Percentiles rank a stretch among this genome's conserved stretches.
Evolutionary conservation across 2,797 vertebrate species (phyloP).

Genomic region (Acrossocheilus fasciatus): DNA sequence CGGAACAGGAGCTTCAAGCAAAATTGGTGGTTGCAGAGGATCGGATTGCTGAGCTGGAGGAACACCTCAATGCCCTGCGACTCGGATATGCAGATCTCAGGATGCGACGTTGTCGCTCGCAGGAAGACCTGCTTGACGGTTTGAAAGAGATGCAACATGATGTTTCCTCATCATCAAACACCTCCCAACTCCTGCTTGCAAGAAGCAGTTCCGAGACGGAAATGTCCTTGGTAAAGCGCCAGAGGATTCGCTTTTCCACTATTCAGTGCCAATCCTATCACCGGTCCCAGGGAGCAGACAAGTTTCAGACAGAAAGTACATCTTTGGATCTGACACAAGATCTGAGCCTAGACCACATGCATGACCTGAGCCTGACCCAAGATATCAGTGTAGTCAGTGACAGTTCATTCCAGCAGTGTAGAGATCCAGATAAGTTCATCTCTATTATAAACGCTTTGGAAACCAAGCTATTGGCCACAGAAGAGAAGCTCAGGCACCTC

Average conservation of each 20-base stretch:
- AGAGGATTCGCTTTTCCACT: slow-evolving; percentile 91
- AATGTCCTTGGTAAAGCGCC: slow-evolving; percentile 82
- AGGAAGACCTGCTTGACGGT: slow-evolving; percentile 66
- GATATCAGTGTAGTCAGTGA: slow-evolving; percentile 78
- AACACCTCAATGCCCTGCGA: slow-evolving; percentile 77
- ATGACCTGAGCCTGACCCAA: slow-evolving; percentile 80
- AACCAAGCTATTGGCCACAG: slow-evolving; percentile 89
- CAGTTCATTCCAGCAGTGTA: slow-evolving; percentile 74
- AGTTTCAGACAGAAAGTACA: slow-evolving; percentile 76
- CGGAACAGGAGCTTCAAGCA: slow-evolving; percentile 77
- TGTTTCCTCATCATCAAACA: slow-evolving; percentile 58
- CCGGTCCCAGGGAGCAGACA: slow-evolving; percentile 79
- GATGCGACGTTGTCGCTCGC: slow-evolving; percentile 70
- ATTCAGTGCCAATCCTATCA: slow-evolving; percentile 95
- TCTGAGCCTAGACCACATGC: slow-evolving; percentile 79
- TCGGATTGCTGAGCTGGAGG: slow-evolving; percentile 77
- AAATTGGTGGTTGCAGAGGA: slow-evolving; percentile 79
- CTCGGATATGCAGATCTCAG: slow-evolving; percentile 79
- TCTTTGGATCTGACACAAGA: slow-evolving; percentile 72
- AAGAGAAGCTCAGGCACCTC: slow-evolving; percentile 91
- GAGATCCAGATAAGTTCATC: slow-evolving; percentile 89
- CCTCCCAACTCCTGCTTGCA: slow-evolving; percentile 61
- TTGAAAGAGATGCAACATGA: slow-evolving; percentile 57
- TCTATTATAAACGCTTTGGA: slow-evolving; percentile 92
- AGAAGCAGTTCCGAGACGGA: slow-evolving; percentile 77